These are phyloP conservation scores for Microctenopoma stevenorrisi DNA, from an alignment of 2,797 vertebrate species.

Conservation along the genomic window DNA sequence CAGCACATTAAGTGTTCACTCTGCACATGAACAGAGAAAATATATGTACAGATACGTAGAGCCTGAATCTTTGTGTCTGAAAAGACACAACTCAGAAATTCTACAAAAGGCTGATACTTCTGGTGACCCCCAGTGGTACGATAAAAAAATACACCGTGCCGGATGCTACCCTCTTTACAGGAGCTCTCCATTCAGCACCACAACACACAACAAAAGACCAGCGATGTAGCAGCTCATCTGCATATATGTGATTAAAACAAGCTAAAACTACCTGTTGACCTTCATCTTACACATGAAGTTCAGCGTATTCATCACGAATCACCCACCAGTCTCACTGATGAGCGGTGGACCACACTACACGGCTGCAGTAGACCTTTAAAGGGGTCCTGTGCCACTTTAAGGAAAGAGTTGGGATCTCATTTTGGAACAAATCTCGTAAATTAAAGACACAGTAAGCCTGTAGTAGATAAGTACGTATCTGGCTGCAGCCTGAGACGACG, in stretches of 20 bases:
- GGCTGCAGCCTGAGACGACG: constrained; percentile 45
- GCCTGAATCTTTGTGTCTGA: neutral
- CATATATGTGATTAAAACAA: neutral
- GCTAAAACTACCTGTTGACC: too few relatives aligned
- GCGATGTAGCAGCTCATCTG: neutral
- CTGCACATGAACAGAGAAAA: too few relatives aligned
- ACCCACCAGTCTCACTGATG: too few relatives aligned
- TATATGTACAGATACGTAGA: too few relatives aligned
- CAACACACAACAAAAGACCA: constrained; percentile 6
- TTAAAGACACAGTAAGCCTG: constrained; percentile 42
- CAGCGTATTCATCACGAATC: too few relatives aligned
- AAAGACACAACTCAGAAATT: neutral
- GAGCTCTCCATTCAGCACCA: constrained; percentile 60
- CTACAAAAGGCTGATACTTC: neutral
- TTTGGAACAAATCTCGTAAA: constrained; percentile 50
- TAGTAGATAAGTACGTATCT: constrained; percentile 13
- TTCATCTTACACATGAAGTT: neutral
- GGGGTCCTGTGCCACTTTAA: neutral
- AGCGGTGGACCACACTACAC: too few relatives aligned
- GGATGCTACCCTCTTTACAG: neutral
- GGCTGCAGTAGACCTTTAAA: too few relatives aligned
- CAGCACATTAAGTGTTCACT: too few relatives aligned
- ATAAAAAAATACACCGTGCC: neutral
- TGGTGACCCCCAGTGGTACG: constrained; percentile 31
- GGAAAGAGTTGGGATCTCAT: neutral